A percentile compares a stretch with the other conserved stretches of the same genome.
Evolutionary conservation across 2,888 invertebrate genomes (phyloP).

Genomic region (Latrodectus hesperus): DNA sequence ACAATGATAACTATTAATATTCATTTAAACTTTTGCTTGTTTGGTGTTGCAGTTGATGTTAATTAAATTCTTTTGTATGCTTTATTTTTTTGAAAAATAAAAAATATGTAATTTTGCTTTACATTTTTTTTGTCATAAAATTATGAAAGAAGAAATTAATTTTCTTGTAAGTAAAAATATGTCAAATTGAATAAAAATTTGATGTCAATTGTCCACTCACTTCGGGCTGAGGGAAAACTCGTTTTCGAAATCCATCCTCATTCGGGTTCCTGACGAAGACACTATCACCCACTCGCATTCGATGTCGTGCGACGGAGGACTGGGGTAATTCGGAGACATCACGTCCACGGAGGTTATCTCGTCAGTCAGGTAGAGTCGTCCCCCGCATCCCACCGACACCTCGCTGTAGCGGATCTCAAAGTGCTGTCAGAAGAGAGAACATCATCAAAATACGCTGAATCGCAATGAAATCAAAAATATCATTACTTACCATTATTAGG

Average conservation of each 20-base stretch:
- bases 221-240: slow-evolving; percentile 81
- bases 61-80: too few relatives aligned
- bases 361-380: slow-evolving; percentile 78
- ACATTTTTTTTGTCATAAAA: too few relatives aligned
- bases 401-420: slow-evolving; percentile 80
- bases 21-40: too few relatives aligned
- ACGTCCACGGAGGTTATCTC: slow-evolving; percentile 78
- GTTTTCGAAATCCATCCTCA: slow-evolving; percentile 85
- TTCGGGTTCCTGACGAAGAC: slow-evolving; percentile 83
- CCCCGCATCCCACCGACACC: slow-evolving; percentile 82
- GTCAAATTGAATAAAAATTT: neutral
- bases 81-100: too few relatives aligned
- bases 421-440: slow-evolving; percentile 71
- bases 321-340: slow-evolving; percentile 87
- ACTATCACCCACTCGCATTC: slow-evolving; percentile 89
- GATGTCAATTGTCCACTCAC: slow-evolving; percentile 73
- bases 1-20: too few relatives aligned
- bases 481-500: too few relatives aligned
- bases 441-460: too few relatives aligned
- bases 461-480: too few relatives aligned
- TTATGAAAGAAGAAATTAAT: too few relatives aligned
- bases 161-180: too few relatives aligned
- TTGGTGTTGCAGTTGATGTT: too few relatives aligned
- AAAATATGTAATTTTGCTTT: too few relatives aligned
- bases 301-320: slow-evolving; percentile 83